Base-by-base conservation (phyloP, 1,140 invertebrate genomes). In the Papilio xuthus region DNA sequence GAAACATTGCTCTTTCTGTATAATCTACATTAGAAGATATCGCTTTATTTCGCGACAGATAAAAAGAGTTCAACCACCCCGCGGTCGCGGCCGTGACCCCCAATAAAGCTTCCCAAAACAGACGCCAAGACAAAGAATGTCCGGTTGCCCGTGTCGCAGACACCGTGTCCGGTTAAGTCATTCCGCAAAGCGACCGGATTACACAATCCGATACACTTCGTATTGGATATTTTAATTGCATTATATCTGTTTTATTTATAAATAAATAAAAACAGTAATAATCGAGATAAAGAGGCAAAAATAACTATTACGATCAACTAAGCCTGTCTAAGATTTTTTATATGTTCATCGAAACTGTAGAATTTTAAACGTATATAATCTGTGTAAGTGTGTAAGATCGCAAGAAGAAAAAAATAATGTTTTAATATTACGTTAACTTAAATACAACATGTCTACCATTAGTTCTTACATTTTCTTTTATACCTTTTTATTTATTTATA, bases 81-180 rank as follows among this genome's bases (percentile, higher is more conserved):
- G 50, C 47, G 23, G 42, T 63, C 60, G 71, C 47, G 72, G 72
- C 74, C 74, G 50, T 76, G 74, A 76, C 74, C 74, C 60, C 74
- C 53, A 23, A 28, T 53, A 53, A 75, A 75, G 73, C 74, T 76
- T 74, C 74, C 74, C 74, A 60, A 76, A 76, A 76, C 74, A 76
- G 74, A 76, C 74, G 74, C 53, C 32, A 76, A 76, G 74, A 76
- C 74, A 76, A 76, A 76, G 74, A 76, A 76, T 76, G 74, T 76
- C 74, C 74, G 74, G 74, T 74, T 53, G 44, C 32, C 41, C 8
- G 53, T 20, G 74, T 76, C 50, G 74, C 74, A 60, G 53, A 2
- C 53, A 37, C 74, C 20, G 18, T 32, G 0, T 63, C 60, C 60
- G 23, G 60, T 63, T 63, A 47, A 44, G 70, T 44, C 41, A 47